phyloP scores from a whole-genome alignment of 2,113 vertebrate species.

The Notechis scutatus region DNA sequence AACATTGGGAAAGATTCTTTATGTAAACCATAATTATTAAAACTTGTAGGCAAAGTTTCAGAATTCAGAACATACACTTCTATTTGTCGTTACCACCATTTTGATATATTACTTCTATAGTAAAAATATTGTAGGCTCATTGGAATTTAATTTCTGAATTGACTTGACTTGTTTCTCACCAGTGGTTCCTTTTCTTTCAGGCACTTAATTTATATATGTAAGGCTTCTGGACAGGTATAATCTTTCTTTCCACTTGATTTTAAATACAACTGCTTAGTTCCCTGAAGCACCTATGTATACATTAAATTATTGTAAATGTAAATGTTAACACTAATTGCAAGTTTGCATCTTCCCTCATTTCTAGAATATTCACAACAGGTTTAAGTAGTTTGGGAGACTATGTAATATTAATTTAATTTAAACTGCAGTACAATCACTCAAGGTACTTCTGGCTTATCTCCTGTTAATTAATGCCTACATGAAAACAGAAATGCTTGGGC shows the following conservation, averaged over 20 bases:
- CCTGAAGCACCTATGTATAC: not conserved
- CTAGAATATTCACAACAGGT: not conserved
- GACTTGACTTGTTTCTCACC: not conserved
- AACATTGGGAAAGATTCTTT: not conserved
- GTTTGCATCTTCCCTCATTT: not conserved
- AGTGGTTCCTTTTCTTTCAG: not conserved
- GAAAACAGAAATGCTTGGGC: not conserved
- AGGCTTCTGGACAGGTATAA: not conserved
- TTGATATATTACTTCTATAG: not conserved
- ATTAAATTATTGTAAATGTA: not conserved
- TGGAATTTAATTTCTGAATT: not conserved
- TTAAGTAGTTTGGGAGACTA: not conserved
- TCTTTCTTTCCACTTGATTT: not conserved
- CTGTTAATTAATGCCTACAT: not conserved
- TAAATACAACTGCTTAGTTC: not conserved
- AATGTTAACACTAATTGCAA: not conserved
- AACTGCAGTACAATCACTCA: not conserved
- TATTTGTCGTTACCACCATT: not conserved
- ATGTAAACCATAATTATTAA: not conserved
- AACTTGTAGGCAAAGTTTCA: not conserved
- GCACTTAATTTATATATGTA: not conserved
- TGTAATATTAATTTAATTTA: not conserved
- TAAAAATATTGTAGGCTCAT: not conserved
- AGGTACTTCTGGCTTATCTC: not conserved
- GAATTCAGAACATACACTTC: not conserved